Conservation (phyloP, 1,140 invertebrate species). For the Eciton burchellii region DNA sequence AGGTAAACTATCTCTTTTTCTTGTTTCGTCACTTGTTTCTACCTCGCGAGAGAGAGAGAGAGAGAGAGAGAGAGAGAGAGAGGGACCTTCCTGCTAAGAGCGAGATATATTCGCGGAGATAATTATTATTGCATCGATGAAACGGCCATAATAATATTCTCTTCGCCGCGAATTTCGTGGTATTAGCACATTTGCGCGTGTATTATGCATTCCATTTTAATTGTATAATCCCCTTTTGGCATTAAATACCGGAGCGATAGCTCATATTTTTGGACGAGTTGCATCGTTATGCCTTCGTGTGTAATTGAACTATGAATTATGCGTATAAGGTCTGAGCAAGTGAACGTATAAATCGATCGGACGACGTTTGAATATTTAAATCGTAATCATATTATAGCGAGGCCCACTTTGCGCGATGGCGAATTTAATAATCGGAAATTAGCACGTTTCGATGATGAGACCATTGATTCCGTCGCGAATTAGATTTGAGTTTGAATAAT, state of each 20-base stretch:
- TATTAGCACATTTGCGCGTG: neutral
- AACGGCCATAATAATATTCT: neutral
- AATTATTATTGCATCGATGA: neutral
- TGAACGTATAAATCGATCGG: constrained; percentile 57
- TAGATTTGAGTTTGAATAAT: constrained; percentile 34
- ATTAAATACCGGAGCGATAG: constrained; percentile 10
- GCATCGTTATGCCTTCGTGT: neutral
- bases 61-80: no score
- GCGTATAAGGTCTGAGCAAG: constrained; percentile 32
- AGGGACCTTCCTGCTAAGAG: neutral
- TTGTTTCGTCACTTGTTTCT: neutral
- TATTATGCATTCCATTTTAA: constrained; percentile 27
- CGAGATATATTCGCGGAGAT: neutral
- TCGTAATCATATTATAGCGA: constrained; percentile 41
- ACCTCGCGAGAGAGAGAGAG: neutral
- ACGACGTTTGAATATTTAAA: constrained; percentile 62
- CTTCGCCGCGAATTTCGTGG: neutral
- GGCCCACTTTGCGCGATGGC: constrained; percentile 56
- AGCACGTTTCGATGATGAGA: constrained; percentile 29
- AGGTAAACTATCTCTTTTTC: constrained; percentile 35
- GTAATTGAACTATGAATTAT: constrained; percentile 14
- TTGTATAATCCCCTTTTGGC: constrained; percentile 16
- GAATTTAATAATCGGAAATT: constrained; percentile 62
- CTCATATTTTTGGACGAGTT: neutral
- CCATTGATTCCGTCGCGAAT: constrained; percentile 1